Evolutionary conservation across 2,888 invertebrate genomes (phyloP), one percentile per base, ranked within the genome.

Genomic region (Margaritifera margaritifera): DNA sequence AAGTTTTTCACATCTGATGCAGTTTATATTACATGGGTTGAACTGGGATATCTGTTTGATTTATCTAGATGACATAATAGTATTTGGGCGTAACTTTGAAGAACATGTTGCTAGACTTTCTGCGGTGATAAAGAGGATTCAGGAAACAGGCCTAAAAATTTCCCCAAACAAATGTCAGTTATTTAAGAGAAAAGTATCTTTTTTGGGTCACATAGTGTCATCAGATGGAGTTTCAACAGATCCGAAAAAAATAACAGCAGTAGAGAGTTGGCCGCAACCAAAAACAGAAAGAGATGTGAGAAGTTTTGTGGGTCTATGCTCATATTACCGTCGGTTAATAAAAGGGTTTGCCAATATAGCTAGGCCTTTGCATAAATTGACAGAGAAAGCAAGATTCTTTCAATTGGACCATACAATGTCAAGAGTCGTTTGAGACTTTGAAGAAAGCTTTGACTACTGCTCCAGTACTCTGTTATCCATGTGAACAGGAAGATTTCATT

Each of bases 231-330:
- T 53, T 1, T 18, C 62, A 4, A 62, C 62, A 18, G 53, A 62
- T 24, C 62, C 62, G 4, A 3, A 52, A 6, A 62, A 27, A 52
- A 62, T 53, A 11, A 2, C 6, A 62, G 54, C 54, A 52, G 53
- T 62, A 2, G 25, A 62, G 27, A 24, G 25, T 4, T 62, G 62
- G 62, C 25, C 62, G 1, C 2, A 18, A 20, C 62, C 54, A 4
- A 4, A 11, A 5, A 24, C 15, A 4, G 53, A 15, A 22, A 11
- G 52, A 19, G 22, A 52, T 3, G 62, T 62, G 8, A 20, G 62
- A 53, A 62, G 62, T 24, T 62, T 52, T 53, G n/a, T 62, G 1
- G 62, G 62, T 2, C 4, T 53, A 4, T 62, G 62, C 25, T 62
- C 53, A 1, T n/a, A n/a, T n/a, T n/a, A n/a, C n/a, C n/a, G n/a